Evolutionary conservation across 2,888 invertebrate species (phyloP).

Genomic region (Cephus nigrinus): DNA sequence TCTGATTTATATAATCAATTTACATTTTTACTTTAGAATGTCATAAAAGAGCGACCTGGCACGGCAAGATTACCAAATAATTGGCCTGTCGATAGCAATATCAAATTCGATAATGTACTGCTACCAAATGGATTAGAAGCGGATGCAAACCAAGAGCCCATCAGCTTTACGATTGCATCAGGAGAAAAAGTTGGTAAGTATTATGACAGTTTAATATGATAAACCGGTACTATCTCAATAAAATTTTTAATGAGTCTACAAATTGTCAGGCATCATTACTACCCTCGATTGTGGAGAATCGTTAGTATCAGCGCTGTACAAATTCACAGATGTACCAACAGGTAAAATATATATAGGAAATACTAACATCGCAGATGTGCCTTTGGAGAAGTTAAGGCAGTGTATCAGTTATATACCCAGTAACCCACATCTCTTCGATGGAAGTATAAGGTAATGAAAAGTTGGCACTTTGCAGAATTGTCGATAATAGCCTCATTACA

Average conservation of each 20-base stretch:
- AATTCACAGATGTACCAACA: constrained; percentile 37
- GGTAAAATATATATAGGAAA: constrained; percentile 41
- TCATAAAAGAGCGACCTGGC: constrained; percentile 40
- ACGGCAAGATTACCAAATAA: constrained; percentile 24
- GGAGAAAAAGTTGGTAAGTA: constrained; percentile 41
- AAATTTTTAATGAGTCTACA: background rate
- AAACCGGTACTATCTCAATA: no score
- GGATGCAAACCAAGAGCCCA: constrained; percentile 30
- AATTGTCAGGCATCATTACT: background rate
- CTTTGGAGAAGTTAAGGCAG: constrained; percentile 35
- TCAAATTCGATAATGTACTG: constrained; percentile 42
- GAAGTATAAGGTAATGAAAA: constrained; percentile 37
- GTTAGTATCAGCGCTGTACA: constrained; percentile 38
- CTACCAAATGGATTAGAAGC: constrained; percentile 19
- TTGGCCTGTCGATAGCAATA: constrained; percentile 42
- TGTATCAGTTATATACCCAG: constrained; percentile 42
- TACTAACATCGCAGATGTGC: constrained; percentile 34
- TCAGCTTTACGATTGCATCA: constrained; percentile 34
- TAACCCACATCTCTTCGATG: constrained; percentile 40
- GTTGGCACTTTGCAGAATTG: background rate
- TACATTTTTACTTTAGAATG: constrained; percentile 26
- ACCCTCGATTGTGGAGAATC: constrained; percentile 17
- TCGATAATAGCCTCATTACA: background rate
- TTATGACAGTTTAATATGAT: background rate
- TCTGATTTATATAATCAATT: background rate